Base-by-base conservation (phyloP, 2,797 vertebrate genomes). In the Esox lucius region DNA sequence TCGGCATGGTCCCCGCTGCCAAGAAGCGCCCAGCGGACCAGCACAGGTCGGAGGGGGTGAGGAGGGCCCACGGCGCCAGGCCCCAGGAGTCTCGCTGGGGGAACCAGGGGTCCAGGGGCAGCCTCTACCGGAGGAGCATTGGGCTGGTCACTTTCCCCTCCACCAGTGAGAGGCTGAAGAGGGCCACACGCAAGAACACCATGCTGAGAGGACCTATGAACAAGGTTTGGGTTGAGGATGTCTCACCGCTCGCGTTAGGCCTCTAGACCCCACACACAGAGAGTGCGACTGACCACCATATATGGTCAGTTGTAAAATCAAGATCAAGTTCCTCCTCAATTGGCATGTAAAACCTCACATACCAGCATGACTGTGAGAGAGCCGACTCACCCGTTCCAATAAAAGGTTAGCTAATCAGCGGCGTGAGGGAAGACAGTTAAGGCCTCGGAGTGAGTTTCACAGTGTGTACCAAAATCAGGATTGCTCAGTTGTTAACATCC, bases 171-270 rank as follows among this genome's bases (percentile, higher is more conserved):
- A 93, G 96, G 79, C 87, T 97, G 69, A 96, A 97, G 92, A 96
- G 96, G 80, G 95, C 95, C 28, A 96, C 96, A 0, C 94, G 95
- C 75, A 99, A 97, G 89, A 95, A 89, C 91, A 94, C 94, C 2
- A 88, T 94, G 80, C 83, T 96, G 81, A 95, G 95, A 87, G 95
- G 95, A 0, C 87, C 94, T 0, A 91, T 96, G 62, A 93, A 88
- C 74, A 92, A 93, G 89, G 93, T 93, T 17, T 83, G 75, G 2
- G 17, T 8, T 19, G 19, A 56, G 51, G 51, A 56, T 8, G 6
- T 56, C 16, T 56, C 17, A 6, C 17, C 19, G 51, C 19, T 56
- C 7, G 1, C 7, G 2, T 56, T 2, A n/a, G 7, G 19, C 35
- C 35, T 39, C 35, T 3, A 3, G 35, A 7, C 7, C 35, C n/a